Evolutionary conservation across 2,113 vertebrate genomes (phyloP), one percentile per base, ranked within the genome.

Genomic region (Parus major): DNA sequence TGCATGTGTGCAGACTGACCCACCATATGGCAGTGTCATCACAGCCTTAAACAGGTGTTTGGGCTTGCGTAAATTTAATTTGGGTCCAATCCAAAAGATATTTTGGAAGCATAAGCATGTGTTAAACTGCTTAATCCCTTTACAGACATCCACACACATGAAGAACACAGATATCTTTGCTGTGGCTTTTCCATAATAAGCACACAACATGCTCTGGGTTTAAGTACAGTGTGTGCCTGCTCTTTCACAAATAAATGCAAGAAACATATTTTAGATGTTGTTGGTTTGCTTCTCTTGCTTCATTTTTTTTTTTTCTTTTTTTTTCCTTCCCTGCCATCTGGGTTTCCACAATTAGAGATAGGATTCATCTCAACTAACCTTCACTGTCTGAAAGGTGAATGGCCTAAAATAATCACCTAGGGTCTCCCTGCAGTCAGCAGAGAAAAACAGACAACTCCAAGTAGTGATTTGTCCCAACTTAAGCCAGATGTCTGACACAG

Each of bases 281-380:
- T 41, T 87, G n/a, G 35, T 83, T 76, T 83, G 13, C 73, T 92
- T 88, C 46, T 80, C 5, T 64, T 56, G 14, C 19, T 90, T 88
- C 17, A 28, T 68, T 27, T 23, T 83, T 1, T 33, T 22, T 70
- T 17, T n/a, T 33, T 65, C 36, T 36, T 42, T 60, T 46, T 82
- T 35, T 19, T 60, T 18, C 8, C 16, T 84, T 36, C 64, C 39
- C 41, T 78, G 31, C 92, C 93, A 93, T 96, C 87, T 96, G 96
- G 90, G 90, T 90, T 95, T 94, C 85, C 46, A 85, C 93, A 95
- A 93, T 96, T 96, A 96, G 87, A 94, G 85, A 57, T 68, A 82
- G 90, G 87, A 96, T 96, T 95, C 85, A 93, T 96, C 93, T 95
- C 92, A 94, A 95, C 96, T 96, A 95, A 96, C 95, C 96, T 96